Percentiles rank a stretch among this genome's conserved stretches.
Evolutionary conservation across 2,113 vertebrate species (phyloP).

Genomic region (Sphyrna mokarran): DNA sequence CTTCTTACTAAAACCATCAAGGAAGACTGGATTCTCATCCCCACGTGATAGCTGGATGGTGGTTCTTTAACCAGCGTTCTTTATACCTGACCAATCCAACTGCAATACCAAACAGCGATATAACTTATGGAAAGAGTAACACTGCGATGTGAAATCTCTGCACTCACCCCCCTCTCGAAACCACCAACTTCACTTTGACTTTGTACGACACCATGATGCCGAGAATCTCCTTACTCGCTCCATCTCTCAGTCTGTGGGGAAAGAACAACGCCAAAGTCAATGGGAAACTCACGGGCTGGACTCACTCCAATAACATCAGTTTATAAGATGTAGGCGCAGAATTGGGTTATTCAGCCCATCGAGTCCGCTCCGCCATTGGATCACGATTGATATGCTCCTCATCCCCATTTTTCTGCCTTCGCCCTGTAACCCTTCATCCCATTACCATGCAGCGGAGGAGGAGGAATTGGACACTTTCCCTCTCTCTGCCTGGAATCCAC

Average conservation of each 20-base stretch:
- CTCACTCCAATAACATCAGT: background rate
- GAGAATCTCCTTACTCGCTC: conserved; percentile 86
- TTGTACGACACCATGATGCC: conserved; percentile 96
- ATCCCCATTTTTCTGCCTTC: no score
- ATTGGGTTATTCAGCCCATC: no score
- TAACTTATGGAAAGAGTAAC: background rate
- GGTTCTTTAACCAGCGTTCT: background rate
- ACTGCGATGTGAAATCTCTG: background rate
- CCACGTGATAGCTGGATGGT: background rate
- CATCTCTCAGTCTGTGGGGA: conserved; percentile 71
- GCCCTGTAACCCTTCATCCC: no score
- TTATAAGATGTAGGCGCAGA: no score
- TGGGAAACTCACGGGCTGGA: background rate
- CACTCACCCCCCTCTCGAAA: conserved; percentile 88
- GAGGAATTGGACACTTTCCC: background rate
- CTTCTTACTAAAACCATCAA: background rate
- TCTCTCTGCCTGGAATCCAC: background rate
- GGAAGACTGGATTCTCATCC: background rate
- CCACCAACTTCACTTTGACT: conserved; percentile 95
- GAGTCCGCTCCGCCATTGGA: no score
- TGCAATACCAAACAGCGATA: background rate
- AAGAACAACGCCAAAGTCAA: background rate
- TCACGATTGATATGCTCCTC: no score
- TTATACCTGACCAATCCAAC: background rate
- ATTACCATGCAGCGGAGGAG: no score